Evolutionary conservation across 2,113 vertebrate species (phyloP).

Genomic region (Oncorhynchus tshawytscha): DNA sequence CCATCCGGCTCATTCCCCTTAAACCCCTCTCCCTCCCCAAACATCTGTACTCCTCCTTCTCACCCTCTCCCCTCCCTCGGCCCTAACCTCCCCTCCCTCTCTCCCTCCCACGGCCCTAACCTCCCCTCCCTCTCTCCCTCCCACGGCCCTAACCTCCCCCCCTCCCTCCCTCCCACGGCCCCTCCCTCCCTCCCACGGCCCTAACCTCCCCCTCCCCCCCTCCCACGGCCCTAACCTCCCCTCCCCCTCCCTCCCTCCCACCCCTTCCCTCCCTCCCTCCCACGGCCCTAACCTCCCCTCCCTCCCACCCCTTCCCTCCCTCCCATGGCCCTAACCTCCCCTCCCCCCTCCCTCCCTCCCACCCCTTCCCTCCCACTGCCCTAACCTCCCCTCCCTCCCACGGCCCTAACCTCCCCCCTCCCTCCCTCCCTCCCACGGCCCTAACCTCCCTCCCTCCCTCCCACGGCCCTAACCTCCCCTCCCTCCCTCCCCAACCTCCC

Average conservation of each 20-base stretch:
- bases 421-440: not conserved
- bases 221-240: not conserved
- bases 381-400: not conserved
- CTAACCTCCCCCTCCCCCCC: too few species aligned
- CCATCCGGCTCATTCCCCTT: not conserved
- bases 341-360: too few species aligned
- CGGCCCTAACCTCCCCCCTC: not conserved
- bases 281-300: conserved; percentile 21
- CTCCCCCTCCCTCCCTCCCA: too few species aligned
- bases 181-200: not conserved
- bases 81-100: not conserved
- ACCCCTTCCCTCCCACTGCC: too few species aligned
- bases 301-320: too few species aligned
- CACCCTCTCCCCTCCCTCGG: not conserved
- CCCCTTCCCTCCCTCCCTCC: conserved; percentile 19
- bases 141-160: too few species aligned
- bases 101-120: conserved; percentile 1
- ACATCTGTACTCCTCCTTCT: not conserved
- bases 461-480: not conserved
- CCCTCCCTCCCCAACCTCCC: conserved; percentile 9
- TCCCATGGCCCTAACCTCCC: too few species aligned
- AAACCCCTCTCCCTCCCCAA: not conserved
- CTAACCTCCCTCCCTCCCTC: not conserved
- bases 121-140: not conserved
- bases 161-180: too few species aligned